Evolutionary conservation across 1,140 invertebrate genomes (phyloP).

Genomic region (Lasaia peninsularis): DNA sequence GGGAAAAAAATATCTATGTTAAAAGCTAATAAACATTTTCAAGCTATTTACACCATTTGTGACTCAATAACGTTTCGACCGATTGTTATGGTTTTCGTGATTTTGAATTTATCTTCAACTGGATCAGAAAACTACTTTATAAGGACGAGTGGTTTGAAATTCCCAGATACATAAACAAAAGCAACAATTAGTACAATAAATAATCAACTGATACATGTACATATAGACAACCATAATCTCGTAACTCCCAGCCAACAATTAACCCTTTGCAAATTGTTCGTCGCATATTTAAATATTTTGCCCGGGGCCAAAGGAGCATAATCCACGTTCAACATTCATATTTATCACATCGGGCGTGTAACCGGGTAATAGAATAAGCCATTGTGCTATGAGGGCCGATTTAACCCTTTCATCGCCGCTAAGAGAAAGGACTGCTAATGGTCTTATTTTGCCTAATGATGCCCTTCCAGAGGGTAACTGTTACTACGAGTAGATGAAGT

Average conservation of each 20-base stretch:
- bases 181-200: neutral
- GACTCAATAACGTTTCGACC: too few relatives aligned
- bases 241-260: constrained; percentile 38
- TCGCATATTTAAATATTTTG: constrained; percentile 76
- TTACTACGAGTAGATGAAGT: constrained; percentile 68
- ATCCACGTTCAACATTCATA: constrained; percentile 74
- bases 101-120: too few relatives aligned
- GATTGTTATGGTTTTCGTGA: too few relatives aligned
- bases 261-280: constrained; percentile 70
- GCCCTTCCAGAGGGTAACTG: constrained; percentile 58
- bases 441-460: constrained; percentile 75
- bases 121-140: too few relatives aligned
- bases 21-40: too few relatives aligned
- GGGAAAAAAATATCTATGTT: too few relatives aligned
- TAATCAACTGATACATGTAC: neutral
- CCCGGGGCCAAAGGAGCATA: constrained; percentile 70
- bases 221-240: neutral
- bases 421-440: constrained; percentile 75
- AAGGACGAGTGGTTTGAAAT: too few relatives aligned
- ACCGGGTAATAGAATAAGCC: constrained; percentile 72
- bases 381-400: constrained; percentile 64
- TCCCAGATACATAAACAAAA: neutral
- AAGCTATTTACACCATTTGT: too few relatives aligned
- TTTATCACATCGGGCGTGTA: constrained; percentile 75
- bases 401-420: constrained; percentile 68